Conservation (phyloP, 1,140 invertebrate species). For the Apis cerana region DNA sequence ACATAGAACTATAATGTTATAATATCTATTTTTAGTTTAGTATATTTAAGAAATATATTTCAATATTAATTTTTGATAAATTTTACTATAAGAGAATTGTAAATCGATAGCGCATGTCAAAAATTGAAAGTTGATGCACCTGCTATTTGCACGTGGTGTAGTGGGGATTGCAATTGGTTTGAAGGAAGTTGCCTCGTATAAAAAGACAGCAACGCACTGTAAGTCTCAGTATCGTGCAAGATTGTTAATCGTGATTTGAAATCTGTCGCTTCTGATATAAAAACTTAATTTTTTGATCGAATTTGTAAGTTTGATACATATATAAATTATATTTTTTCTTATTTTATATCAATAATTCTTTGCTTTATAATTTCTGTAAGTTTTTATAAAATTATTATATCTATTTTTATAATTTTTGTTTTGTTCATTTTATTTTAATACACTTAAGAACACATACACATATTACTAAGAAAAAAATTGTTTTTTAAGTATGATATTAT, state of each 20-base stretch:
- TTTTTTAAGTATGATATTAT: background rate
- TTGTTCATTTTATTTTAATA: background rate
- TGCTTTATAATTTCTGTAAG: too few species aligned
- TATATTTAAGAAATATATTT: background rate
- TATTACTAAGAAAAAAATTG: background rate
- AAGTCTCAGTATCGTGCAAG: slow-evolving; percentile 48
- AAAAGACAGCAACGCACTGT: slow-evolving; percentile 41
- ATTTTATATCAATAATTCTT: background rate
- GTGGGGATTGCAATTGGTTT: slow-evolving; percentile 59
- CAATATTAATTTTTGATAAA: too few species aligned
- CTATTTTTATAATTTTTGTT: background rate
- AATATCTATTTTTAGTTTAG: background rate
- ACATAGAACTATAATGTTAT: too few species aligned
- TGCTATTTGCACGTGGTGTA: slow-evolving; percentile 18
- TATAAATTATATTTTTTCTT: background rate
- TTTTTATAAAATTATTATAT: background rate
- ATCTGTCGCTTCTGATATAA: background rate
- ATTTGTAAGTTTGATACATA: background rate
- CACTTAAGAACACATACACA: background rate
- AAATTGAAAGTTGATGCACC: background rate
- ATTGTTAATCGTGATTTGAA: slow-evolving; percentile 28
- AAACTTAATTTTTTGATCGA: background rate
- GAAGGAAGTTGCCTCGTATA: slow-evolving; percentile 65
- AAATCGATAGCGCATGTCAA: background rate
- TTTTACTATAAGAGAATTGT: background rate